Conservation (phyloP, 2,797 vertebrate species). For the Microchirus variegatus region DNA sequence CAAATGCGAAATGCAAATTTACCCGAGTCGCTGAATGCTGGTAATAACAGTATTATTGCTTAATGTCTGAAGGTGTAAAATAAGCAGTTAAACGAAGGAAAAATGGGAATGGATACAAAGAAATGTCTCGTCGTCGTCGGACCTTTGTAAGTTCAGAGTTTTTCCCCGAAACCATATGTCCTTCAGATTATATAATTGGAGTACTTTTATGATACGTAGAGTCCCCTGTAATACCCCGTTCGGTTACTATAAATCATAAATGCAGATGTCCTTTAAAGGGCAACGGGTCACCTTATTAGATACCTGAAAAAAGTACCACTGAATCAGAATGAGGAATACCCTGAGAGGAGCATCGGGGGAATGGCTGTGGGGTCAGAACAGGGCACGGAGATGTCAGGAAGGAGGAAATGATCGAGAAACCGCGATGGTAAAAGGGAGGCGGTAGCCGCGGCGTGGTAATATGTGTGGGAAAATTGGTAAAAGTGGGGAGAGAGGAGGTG, state of each 20-base stretch:
- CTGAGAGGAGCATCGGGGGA: constrained; percentile 36
- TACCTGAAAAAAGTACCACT: constrained; percentile 45
- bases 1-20: constrained; percentile 38
- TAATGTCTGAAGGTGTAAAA: constrained; percentile 27
- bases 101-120: constrained; percentile 14
- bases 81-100: constrained; percentile 7
- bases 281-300: constrained; percentile 69
- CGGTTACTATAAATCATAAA: constrained; percentile 59
- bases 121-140: constrained; percentile 6
- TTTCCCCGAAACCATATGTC: constrained; percentile 33
- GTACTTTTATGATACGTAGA: constrained; percentile 36
- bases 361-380: constrained; percentile 6
- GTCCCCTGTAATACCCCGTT: constrained; percentile 42
- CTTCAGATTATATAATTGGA: constrained; percentile 39
- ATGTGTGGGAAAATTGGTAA: constrained; percentile 49
- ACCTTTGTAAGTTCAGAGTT: constrained; percentile 34
- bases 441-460: constrained; percentile 16
- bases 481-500: constrained; percentile 22
- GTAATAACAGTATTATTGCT: constrained; percentile 4
- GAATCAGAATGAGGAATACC: constrained; percentile 66
- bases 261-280: constrained; percentile 61
- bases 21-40: not conserved
- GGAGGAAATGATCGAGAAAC: constrained; percentile 2
- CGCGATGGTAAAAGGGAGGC: constrained; percentile 13
- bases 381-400: constrained; percentile 11